Evolutionary conservation across 2,113 vertebrate genomes (phyloP).

Genomic region (Pygathrix nemaeus): DNA sequence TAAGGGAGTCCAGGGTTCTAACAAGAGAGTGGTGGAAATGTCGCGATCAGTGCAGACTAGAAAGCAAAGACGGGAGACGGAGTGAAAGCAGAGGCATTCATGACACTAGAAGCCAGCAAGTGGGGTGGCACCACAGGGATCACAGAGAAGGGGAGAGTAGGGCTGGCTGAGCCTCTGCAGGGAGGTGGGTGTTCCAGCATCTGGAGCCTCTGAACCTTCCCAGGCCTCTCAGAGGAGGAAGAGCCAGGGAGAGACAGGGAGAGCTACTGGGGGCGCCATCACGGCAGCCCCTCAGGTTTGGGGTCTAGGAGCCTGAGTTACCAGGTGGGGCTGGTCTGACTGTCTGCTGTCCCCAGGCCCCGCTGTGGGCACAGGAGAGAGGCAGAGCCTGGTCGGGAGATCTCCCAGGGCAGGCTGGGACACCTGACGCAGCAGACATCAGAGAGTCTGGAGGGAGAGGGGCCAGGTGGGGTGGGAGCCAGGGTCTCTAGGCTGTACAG

Average conservation of each 20-base stretch:
- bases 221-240: neutral
- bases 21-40: neutral
- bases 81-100: neutral
- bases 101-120: neutral
- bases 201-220: neutral
- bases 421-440: neutral
- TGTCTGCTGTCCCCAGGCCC: neutral
- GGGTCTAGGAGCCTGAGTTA: neutral
- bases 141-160: accelerated
- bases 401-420: neutral
- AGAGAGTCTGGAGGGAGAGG: neutral
- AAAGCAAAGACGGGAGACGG: neutral
- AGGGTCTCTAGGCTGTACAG: neutral
- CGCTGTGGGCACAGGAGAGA: neutral
- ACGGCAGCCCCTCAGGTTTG: accelerated
- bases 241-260: neutral
- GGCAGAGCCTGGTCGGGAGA: neutral
- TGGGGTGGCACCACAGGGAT: no score
- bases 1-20: neutral
- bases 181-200: neutral
- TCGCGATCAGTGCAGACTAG: neutral
- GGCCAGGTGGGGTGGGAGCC: neutral
- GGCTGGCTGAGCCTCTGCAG: neutral
- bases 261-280: neutral
- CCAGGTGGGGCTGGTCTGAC: neutral